phyloP scores from a whole-genome alignment of 1,140 invertebrate species.

The Eumaeus atala region DNA sequence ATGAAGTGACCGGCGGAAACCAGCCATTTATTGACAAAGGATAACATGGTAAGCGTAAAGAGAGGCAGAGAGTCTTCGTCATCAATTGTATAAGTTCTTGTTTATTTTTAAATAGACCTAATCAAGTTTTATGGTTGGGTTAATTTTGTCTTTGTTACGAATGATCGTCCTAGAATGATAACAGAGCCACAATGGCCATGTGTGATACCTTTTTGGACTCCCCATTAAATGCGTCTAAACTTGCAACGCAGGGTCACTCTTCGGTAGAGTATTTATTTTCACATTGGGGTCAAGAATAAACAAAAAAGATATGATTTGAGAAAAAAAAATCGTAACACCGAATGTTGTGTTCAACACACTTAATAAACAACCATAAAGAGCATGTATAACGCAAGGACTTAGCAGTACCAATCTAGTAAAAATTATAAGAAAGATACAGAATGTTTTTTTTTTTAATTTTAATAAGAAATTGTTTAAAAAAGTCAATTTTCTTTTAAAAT shows the following conservation, averaged over 20 bases:
- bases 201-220: not conserved
- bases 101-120: slow-evolving; percentile 2
- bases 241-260: not conserved
- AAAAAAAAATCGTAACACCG: too few species aligned
- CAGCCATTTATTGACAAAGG: slow-evolving; percentile 7
- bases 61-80: slow-evolving; percentile 3
- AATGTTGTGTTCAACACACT: too few species aligned
- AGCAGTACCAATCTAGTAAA: too few species aligned
- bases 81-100: slow-evolving; percentile 7
- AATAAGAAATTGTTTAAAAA: too few species aligned
- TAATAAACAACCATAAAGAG: too few species aligned
- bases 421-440: too few species aligned
- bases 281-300: not conserved
- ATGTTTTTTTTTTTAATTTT: too few species aligned
- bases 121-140: slow-evolving; percentile 1
- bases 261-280: not conserved
- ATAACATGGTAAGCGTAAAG: slow-evolving; percentile 5
- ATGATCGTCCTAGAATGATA: not conserved
- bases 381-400: too few species aligned
- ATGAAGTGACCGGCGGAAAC: not conserved
- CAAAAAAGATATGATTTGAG: too few species aligned
- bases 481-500: too few species aligned
- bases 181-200: not conserved
- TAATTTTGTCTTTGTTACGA: not conserved
- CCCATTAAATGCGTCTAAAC: not conserved